A percentile compares a stretch with the other conserved stretches of the same genome.
These are phyloP conservation scores for Sebastes jordani DNA, from an alignment of 2,797 vertebrate species.

Conservation along the genomic window DNA sequence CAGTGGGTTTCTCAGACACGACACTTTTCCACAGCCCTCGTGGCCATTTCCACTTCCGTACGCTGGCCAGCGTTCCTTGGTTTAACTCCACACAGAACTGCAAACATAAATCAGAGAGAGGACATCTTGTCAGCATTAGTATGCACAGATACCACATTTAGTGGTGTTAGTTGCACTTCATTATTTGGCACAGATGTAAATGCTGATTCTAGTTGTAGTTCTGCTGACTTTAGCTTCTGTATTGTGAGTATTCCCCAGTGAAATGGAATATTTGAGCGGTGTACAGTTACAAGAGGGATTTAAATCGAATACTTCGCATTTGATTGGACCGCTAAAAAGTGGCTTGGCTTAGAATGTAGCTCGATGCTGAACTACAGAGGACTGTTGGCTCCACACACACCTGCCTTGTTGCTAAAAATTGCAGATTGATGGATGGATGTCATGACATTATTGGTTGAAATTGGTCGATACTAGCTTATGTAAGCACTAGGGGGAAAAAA, in stretches of 20 bases:
- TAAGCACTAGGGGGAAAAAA: too few relatives aligned
- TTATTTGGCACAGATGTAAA: background rate
- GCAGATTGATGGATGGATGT: too few relatives aligned
- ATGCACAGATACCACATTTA: background rate
- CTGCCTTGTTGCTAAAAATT: too few relatives aligned
- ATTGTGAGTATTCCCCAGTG: background rate
- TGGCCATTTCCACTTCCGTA: constrained; percentile 90
- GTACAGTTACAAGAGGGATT: background rate
- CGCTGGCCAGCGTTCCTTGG: constrained; percentile 87
- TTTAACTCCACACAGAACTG: constrained; percentile 95
- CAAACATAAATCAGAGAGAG: constrained; percentile 44
- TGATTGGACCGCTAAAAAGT: background rate
- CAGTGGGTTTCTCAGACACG: constrained; percentile 86
- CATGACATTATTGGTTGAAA: too few relatives aligned
- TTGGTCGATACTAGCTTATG: too few relatives aligned
- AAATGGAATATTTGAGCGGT: background rate
- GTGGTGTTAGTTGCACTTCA: background rate
- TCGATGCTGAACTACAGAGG: too few relatives aligned
- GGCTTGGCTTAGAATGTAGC: too few relatives aligned
- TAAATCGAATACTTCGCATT: background rate
- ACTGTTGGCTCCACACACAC: too few relatives aligned
- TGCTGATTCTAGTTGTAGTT: background rate
- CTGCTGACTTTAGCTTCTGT: background rate
- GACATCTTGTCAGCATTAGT: background rate
- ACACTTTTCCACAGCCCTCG: constrained; percentile 89